Evolutionary conservation across 1,140 invertebrate genomes (phyloP), one percentile per base, ranked within the genome.

Genomic region (Sminthurides bifidus): DNA sequence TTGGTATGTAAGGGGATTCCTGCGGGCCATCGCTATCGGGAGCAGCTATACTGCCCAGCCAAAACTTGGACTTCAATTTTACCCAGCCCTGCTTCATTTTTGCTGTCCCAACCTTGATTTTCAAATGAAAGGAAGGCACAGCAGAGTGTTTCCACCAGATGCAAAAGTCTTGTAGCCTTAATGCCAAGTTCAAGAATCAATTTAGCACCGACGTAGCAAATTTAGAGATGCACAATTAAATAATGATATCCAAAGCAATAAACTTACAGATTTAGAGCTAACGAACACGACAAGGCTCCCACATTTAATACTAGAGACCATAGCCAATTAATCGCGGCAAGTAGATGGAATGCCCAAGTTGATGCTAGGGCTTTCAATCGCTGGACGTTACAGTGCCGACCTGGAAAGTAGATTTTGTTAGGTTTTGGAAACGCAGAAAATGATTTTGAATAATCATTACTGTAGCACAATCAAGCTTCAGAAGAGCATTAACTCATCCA

Each of bases 271-370:
- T 41, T 51, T 21, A 26, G 50, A 30, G 31, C 57, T 5, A 65
- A 26, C 3, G 59, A 56, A 21, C 46, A 31, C 19, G 63, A 65
- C 14, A 65, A 38, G 17, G 54, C 38, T 26, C 56, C 41, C 27
- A 65, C 63, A 35, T 61, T 56, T 3, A 51, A 19, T 14, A 65
- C 43, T 5, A 65, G 48, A 33, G 26, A 59, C 56, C 54, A 59
- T 0, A 65, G 48, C 63, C 63, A 65, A 19, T 48, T 57, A n/a
- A 61, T n/a, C 15, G 63, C 63, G 45, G 54, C 45, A 38, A 61
- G 44, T 54, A 65, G 35, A 43, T 59, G 54, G 12, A 35, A 49
- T 23, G 56, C 17, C 62, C 62, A 64, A 2, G 53, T 19, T 30
- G 54, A 44, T 10, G 40, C 37, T 12, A 55, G 35, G 5, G 23